These are phyloP conservation scores for Erpornis zantholeuca DNA, from an alignment of 2,113 vertebrate genomes.

Conservation along the genomic window DNA sequence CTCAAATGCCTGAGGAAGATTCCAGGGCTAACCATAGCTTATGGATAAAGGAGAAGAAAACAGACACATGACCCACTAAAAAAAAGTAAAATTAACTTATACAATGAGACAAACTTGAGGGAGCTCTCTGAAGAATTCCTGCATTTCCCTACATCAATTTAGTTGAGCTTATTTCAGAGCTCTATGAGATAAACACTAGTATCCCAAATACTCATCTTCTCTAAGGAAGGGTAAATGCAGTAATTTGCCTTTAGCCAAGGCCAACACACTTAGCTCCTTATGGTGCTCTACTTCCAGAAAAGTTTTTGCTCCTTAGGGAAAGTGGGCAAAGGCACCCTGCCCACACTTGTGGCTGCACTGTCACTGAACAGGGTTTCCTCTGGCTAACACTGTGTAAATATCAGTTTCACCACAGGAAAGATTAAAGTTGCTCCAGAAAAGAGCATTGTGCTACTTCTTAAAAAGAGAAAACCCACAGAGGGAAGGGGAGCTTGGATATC, in stretches of 20 bases:
- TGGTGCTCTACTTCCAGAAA: background rate
- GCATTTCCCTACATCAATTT: background rate
- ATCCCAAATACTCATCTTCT: background rate
- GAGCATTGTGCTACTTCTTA: background rate
- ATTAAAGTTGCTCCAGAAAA: background rate
- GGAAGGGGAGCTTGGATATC: background rate
- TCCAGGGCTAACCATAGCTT: background rate
- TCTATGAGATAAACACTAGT: rapidly evolving
- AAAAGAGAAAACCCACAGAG: background rate
- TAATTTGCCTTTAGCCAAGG: background rate
- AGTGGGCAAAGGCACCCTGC: background rate
- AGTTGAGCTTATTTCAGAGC: background rate
- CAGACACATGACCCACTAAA: background rate
- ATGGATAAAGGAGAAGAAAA: background rate
- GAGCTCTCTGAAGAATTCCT: background rate
- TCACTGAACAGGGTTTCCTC: background rate
- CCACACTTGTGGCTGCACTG: rapidly evolving
- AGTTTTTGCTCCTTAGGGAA: background rate
- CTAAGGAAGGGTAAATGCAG: rapidly evolving
- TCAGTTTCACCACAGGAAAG: background rate
- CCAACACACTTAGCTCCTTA: background rate
- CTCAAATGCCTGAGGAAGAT: background rate
- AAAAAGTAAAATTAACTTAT: background rate
- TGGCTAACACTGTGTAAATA: background rate
- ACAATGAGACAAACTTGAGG: background rate